Percentiles rank a stretch among this genome's conserved stretches.
Evolutionary conservation across 2,113 vertebrate species (phyloP).

Genomic region (Ictalurus furcatus): DNA sequence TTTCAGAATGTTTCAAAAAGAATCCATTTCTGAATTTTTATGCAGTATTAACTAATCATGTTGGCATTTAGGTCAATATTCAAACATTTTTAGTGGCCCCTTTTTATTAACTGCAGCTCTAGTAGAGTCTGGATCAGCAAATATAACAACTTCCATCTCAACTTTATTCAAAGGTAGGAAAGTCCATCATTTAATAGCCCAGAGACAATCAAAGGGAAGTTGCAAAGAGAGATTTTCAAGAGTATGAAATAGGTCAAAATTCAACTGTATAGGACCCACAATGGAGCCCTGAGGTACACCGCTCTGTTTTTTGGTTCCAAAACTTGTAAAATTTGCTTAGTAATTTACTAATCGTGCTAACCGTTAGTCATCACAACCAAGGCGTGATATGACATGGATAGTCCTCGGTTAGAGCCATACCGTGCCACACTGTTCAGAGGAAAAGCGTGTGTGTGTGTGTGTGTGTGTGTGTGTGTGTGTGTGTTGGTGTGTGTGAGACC

Average conservation of each 20-base stretch:
- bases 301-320: not conserved
- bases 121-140: not conserved
- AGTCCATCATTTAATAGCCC: not conserved
- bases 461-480: not conserved
- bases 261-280: not conserved
- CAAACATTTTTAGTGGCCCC: not conserved
- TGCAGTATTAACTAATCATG: no score
- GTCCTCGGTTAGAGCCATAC: not conserved
- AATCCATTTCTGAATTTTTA: not conserved
- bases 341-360: not conserved
- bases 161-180: not conserved
- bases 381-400: not conserved
- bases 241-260: not conserved
- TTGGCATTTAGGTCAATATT: no score
- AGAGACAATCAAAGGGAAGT: not conserved
- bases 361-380: not conserved
- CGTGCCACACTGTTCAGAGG: not conserved
- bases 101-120: not conserved
- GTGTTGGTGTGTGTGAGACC: not conserved
- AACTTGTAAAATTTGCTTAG: not conserved
- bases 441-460: not conserved
- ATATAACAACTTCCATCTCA: not conserved
- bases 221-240: not conserved
- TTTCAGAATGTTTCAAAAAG: not conserved
- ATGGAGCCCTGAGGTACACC: constrained; percentile 11